Evolutionary conservation across 2,113 vertebrate genomes (phyloP), one percentile per base, ranked within the genome.

Genomic region (Bombycilla garrulus): DNA sequence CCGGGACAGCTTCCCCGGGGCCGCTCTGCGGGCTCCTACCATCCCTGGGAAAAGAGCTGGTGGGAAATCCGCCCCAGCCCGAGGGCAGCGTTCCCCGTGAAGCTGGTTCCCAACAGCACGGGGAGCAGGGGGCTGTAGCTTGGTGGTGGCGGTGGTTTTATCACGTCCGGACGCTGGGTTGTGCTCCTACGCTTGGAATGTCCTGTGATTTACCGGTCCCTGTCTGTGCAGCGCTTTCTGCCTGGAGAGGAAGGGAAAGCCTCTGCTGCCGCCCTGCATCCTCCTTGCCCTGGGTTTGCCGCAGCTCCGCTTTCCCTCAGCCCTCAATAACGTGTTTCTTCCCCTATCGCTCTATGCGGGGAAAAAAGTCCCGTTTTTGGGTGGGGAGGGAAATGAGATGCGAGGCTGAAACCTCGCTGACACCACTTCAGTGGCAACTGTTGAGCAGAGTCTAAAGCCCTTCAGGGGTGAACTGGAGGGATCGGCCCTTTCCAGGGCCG

Each of bases 81-180:
- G 4, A 0, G 19, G 58, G 65, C 85, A 18, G 26, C 36, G 8
- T 40, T 28, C 24, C 33, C 71, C 10, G 13, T 21, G 9, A 29
- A 64, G 44, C 66, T 26, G 17, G 0, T 45, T 53, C 33, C 19
- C 56, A 24, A 74, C 4, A 4, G 88, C 12, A 5, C 26, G 3
- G 66, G 31, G 54, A 60, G 64, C 24, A 70, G 56, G 61, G 45
- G 70, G 70, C 56, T 79, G 33, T 0, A 1, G 71, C 74, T 50
- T 3, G 40, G 33, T 31, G 4, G 0, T 7, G 44, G 19, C 0
- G 1, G 22, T 93, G 96, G 4, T 69, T 90, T 86, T 93, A 83
- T 92, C 86, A 2, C 33, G 22, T 91, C 47, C 2, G 45, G 80
- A 93, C 96, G 80, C 96, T 96, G 96, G 96, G 96, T 16, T 95